These are phyloP conservation scores for Ichneumon xanthorius DNA, from an alignment of 2,888 invertebrate genomes.

Conservation along the genomic window DNA sequence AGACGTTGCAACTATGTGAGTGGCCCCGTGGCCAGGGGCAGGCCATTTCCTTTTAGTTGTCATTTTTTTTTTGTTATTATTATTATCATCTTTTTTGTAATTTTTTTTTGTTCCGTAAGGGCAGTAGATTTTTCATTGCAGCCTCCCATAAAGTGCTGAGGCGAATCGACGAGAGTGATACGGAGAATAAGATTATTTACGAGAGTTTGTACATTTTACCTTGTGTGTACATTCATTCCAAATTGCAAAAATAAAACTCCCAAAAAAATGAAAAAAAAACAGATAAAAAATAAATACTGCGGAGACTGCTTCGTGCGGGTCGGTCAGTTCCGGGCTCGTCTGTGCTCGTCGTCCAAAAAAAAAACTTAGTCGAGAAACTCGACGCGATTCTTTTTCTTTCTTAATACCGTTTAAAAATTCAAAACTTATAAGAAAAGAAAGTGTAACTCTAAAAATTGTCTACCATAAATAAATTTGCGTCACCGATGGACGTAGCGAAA, in stretches of 20 bases:
- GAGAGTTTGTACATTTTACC: conserved; percentile 59
- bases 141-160: conserved; percentile 35
- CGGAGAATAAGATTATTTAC: conserved; percentile 45
- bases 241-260: neutral
- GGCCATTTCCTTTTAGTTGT: conserved; percentile 36
- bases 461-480: conserved; percentile 39
- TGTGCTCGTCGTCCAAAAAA: neutral
- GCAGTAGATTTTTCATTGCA: conserved; percentile 59
- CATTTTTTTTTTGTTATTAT: conserved; percentile 11
- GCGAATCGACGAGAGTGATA: conserved; percentile 33
- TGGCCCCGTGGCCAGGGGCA: conserved; percentile 27
- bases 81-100: neutral
- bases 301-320: conserved; percentile 60
- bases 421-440: conserved; percentile 3
- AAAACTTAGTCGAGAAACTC: conserved; percentile 18
- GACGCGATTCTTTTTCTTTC: neutral
- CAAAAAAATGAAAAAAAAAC: conserved; percentile 12
- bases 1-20: conserved; percentile 53
- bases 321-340: conserved; percentile 19
- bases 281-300: conserved; percentile 57
- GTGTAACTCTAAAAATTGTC: neutral
- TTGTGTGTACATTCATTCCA: conserved; percentile 25
- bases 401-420: conserved; percentile 45
- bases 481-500: neutral
- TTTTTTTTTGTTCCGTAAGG: conserved; percentile 36